These are phyloP conservation scores for Tamandua tetradactyla DNA, from an alignment of 2,797 vertebrate genomes.

Conservation along the genomic window DNA sequence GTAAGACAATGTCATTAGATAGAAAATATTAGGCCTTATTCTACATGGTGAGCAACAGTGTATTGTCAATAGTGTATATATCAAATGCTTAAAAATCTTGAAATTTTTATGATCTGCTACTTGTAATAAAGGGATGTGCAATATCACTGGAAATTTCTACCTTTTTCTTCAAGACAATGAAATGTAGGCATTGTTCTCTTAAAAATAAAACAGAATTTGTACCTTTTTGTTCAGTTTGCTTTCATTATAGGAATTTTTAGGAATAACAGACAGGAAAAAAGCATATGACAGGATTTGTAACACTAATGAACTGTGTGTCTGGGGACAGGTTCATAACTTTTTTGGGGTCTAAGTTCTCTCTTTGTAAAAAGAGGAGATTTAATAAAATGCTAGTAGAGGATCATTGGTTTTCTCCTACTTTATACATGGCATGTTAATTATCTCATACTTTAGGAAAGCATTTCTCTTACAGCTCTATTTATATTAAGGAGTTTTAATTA, in stretches of 20 bases:
- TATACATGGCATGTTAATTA: constrained; percentile 37
- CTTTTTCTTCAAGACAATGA: constrained; percentile 28
- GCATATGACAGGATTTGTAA: neutral
- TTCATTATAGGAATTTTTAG: constrained; percentile 6
- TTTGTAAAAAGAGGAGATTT: neutral
- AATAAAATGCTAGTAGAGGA: constrained; percentile 30
- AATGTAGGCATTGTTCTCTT: neutral
- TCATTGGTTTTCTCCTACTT: constrained; percentile 10
- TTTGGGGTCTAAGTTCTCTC: neutral
- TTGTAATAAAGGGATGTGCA: neutral
- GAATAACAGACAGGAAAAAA: neutral
- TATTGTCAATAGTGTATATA: neutral
- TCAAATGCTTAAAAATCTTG: neutral
- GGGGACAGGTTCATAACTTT: neutral
- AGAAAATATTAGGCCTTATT: neutral
- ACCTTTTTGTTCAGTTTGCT: neutral
- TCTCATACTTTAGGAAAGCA: constrained; percentile 38
- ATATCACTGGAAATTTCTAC: neutral
- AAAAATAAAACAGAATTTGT: neutral
- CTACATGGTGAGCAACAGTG: neutral
- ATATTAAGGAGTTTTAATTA: constrained; percentile 25
- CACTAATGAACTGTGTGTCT: neutral
- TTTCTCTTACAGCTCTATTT: constrained; percentile 27
- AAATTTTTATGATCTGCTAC: neutral
- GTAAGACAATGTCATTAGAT: neutral